phyloP scores from a whole-genome alignment of 2,113 vertebrate species.

The Zootoca vivipara region DNA sequence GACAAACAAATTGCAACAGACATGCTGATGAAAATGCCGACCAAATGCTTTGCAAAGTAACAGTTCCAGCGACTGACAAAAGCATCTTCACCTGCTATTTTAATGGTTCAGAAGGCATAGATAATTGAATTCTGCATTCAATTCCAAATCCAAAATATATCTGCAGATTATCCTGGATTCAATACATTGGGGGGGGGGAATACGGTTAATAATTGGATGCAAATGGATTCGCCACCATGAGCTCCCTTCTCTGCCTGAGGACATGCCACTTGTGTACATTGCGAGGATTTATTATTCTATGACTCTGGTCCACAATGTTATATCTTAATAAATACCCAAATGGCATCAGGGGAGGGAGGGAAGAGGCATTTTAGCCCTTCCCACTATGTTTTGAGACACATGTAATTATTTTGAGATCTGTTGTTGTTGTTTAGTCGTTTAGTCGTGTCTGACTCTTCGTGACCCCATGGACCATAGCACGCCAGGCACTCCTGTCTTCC shows the following conservation, averaged over 20 bases:
- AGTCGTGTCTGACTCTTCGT: no score
- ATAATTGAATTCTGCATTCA: constrained; percentile 30
- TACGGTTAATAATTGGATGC: constrained; percentile 8
- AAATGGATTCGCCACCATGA: not conserved
- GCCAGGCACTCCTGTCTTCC: no score
- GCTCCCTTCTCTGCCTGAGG: not conserved
- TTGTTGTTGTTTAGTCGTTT: no score
- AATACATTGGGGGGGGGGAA: not conserved
- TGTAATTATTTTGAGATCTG: not conserved
- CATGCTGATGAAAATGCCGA: not conserved
- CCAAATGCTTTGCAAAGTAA: constrained; percentile 12
- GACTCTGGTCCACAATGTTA: not conserved
- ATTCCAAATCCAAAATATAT: constrained; percentile 30
- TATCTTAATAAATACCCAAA: not conserved
- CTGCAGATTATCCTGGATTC: not conserved
- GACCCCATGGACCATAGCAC: no score
- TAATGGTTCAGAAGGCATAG: constrained; percentile 18
- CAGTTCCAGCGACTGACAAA: not conserved
- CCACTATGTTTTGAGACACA: not conserved
- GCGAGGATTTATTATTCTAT: constrained; percentile 4
- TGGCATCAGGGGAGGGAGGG: no score
- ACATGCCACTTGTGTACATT: not conserved
- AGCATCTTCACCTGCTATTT: constrained; percentile 1
- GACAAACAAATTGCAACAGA: not conserved
- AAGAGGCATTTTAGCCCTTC: not conserved